Conservation (phyloP, 2,888 invertebrate genomes). For the Magallana nippona region DNA sequence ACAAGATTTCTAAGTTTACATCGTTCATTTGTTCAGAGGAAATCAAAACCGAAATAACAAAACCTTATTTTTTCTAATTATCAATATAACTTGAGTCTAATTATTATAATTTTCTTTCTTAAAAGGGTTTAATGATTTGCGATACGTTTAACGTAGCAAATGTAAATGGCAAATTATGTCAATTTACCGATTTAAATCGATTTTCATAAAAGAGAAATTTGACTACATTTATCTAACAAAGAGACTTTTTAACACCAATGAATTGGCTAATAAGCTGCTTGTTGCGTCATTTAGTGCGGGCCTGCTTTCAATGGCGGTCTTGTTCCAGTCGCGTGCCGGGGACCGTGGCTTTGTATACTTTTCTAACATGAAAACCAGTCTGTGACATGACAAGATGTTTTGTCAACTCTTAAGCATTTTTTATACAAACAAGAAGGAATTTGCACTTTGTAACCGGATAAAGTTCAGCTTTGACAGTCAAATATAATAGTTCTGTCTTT, state of each 20-base stretch:
- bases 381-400: conserved; percentile 21
- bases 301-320: conserved; percentile 7
- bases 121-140: background rate
- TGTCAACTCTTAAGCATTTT: conserved; percentile 18
- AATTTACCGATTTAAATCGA: background rate
- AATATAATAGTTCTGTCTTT: too few relatives aligned
- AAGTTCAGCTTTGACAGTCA: background rate
- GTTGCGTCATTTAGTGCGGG: conserved; percentile 24
- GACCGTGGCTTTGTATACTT: background rate
- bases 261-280: conserved; percentile 15
- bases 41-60: background rate
- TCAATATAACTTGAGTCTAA: background rate
- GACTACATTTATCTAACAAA: conserved; percentile 25
- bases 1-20: too few relatives aligned
- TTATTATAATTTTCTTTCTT: conserved; percentile 15
- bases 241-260: conserved; percentile 26
- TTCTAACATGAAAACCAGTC: conserved; percentile 13
- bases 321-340: conserved; percentile 20
- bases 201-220: conserved; percentile 19
- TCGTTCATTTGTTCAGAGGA: background rate
- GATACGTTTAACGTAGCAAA: background rate
- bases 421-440: conserved; percentile 18
- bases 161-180: conserved; percentile 9
- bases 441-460: conserved; percentile 9
- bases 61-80: background rate